These are phyloP conservation scores for Spodoptera exigua DNA, from an alignment of 2,888 invertebrate genomes.

Conservation along the genomic window DNA sequence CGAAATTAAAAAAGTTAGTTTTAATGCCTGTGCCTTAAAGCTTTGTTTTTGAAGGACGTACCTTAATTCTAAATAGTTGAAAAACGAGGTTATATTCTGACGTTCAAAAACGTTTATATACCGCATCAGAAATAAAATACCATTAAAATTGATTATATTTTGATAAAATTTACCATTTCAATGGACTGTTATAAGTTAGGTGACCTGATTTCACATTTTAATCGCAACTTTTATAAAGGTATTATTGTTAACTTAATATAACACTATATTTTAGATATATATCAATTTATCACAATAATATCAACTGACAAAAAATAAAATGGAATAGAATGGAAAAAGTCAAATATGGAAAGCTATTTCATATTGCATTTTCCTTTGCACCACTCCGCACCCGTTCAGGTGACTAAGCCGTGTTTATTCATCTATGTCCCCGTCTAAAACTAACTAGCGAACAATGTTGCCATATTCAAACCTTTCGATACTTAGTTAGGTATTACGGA, in stretches of 20 bases:
- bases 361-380: conserved; percentile 1
- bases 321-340: no score
- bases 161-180: no score
- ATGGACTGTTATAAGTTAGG: no score
- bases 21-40: background rate
- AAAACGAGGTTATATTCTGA: conserved; percentile 1
- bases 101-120: no score
- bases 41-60: background rate
- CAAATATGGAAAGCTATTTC: background rate
- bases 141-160: no score
- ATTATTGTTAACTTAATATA: no score
- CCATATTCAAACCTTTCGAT: conserved; percentile 21
- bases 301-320: no score
- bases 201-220: no score
- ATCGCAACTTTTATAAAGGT: no score
- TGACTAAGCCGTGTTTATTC: conserved; percentile 40
- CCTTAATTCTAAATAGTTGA: conserved; percentile 4
- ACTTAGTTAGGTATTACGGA: conserved; percentile 16
- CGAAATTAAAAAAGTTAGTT: background rate
- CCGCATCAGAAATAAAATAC: no score
- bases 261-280: no score
- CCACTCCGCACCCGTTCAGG: conserved; percentile 3
- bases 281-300: no score
- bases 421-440: conserved; percentile 10
- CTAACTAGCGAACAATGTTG: conserved; percentile 15